Evolutionary conservation across 2,113 vertebrate species (phyloP).

Genomic region (Lepus timidus): DNA sequence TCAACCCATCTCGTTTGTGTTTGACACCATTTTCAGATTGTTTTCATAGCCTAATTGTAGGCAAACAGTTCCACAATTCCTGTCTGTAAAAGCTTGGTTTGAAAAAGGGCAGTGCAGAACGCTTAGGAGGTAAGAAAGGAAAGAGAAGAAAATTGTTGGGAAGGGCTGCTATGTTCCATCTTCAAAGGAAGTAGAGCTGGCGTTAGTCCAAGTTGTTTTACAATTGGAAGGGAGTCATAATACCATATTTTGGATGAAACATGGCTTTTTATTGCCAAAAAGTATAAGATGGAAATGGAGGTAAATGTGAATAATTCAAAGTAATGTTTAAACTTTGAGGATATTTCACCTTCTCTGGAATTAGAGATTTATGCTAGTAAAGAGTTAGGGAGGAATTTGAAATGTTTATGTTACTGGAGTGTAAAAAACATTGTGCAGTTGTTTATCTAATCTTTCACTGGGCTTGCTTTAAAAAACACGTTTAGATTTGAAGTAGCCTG

Average conservation of each 20-base stretch:
- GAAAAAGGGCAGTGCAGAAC: neutral
- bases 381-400: conserved; percentile 69
- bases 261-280: conserved; percentile 71
- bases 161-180: neutral
- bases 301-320: conserved; percentile 74
- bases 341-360: conserved; percentile 71
- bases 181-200: conserved; percentile 56
- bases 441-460: conserved; percentile 76
- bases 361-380: conserved; percentile 70
- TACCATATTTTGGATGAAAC: conserved; percentile 62
- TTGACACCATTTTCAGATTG: conserved; percentile 3
- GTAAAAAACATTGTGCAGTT: conserved; percentile 74
- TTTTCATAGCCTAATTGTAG: neutral
- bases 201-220: conserved; percentile 55
- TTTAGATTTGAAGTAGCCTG: conserved; percentile 75
- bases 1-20: neutral
- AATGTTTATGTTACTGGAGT: conserved; percentile 69
- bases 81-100: neutral
- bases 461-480: conserved; percentile 69
- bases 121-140: neutral
- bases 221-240: conserved; percentile 60
- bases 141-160: neutral
- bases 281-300: conserved; percentile 65
- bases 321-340: conserved; percentile 68
- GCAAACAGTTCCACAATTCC: neutral